phyloP scores from a whole-genome alignment of 2,888 invertebrate species.

The Meta bourneti region DNA sequence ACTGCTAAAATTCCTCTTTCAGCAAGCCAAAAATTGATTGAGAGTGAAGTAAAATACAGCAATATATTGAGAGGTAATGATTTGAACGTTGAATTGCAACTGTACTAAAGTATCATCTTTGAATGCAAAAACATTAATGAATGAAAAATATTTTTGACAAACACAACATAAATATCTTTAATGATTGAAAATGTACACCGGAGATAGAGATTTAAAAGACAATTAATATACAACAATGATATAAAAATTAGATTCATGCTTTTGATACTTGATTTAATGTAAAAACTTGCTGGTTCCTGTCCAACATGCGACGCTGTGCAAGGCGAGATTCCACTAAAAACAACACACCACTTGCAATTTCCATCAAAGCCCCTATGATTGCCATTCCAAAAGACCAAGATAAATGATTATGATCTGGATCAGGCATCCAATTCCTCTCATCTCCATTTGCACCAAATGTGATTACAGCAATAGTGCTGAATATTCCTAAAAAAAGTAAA shows the following conservation, averaged over 20 bases:
- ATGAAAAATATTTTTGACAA: constrained; percentile 1
- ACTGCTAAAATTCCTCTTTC: too few species aligned
- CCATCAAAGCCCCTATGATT: constrained; percentile 85
- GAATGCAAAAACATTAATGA: background rate
- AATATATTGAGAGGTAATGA: too few species aligned
- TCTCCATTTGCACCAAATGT: constrained; percentile 94
- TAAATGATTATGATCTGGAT: constrained; percentile 92
- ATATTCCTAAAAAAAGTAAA: constrained; percentile 84
- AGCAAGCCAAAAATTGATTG: too few species aligned
- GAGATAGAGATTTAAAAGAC: constrained; percentile 47
- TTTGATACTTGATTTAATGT: constrained; percentile 73
- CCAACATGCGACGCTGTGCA: constrained; percentile 66
- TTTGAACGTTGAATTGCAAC: background rate
- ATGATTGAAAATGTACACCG: constrained; percentile 61
- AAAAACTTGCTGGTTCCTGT: constrained; percentile 74
- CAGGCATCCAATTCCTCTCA: constrained; percentile 93
- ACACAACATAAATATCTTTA: constrained; percentile 61
- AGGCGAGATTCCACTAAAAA: constrained; percentile 88
- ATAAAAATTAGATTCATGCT: constrained; percentile 54
- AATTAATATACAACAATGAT: constrained; percentile 49
- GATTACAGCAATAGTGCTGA: constrained; percentile 91
- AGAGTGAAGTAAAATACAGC: too few species aligned
- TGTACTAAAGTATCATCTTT: background rate
- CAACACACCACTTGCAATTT: constrained; percentile 87
- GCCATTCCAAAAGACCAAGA: constrained; percentile 96